Percentiles rank a stretch among this genome's conserved stretches.
phyloP scores from a whole-genome alignment of 2,888 invertebrate genomes.

The Teinopalpus imperialis region DNA sequence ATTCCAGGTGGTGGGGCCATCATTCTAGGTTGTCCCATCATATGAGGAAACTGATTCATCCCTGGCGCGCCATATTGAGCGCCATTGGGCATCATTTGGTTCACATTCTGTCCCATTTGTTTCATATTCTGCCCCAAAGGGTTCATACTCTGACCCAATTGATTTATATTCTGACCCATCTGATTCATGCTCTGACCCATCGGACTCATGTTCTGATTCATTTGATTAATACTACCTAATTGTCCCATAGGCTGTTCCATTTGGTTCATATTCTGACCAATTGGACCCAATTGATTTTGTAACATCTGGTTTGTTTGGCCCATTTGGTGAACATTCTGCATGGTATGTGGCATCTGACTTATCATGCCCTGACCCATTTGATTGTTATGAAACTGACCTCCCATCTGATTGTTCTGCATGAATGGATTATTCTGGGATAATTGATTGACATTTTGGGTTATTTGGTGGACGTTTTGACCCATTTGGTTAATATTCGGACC shows the following conservation, averaged over 20 bases:
- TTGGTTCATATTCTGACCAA: slow-evolving; percentile 41
- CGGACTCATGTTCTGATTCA: slow-evolving; percentile 44
- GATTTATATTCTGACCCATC: slow-evolving; percentile 37
- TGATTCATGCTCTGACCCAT: slow-evolving; percentile 40
- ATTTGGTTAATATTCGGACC: slow-evolving; percentile 42
- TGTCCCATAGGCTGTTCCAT: too few relatives aligned
- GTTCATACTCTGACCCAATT: slow-evolving; percentile 39
- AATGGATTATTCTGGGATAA: slow-evolving; percentile 38
- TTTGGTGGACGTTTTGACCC: slow-evolving; percentile 40
- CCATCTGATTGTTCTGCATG: slow-evolving; percentile 39
- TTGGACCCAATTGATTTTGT: slow-evolving; percentile 31
- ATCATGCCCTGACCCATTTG: slow-evolving; percentile 45
- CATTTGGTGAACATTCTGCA: slow-evolving; percentile 49
- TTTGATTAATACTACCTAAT: slow-evolving; percentile 39
- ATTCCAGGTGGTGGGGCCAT: slow-evolving; percentile 68
- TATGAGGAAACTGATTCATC: slow-evolving; percentile 60
- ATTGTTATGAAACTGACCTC: slow-evolving; percentile 43
- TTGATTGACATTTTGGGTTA: slow-evolving; percentile 41
- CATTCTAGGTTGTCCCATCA: slow-evolving; percentile 67
- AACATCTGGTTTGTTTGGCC: slow-evolving; percentile 36
- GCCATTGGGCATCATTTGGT: slow-evolving; percentile 59
- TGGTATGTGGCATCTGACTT: slow-evolving; percentile 37
- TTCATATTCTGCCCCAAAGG: slow-evolving; percentile 40
- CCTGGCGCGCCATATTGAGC: slow-evolving; percentile 56
- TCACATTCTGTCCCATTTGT: slow-evolving; percentile 35